phyloP scores from a whole-genome alignment of 2,888 invertebrate species.

The Noctua janthina region DNA sequence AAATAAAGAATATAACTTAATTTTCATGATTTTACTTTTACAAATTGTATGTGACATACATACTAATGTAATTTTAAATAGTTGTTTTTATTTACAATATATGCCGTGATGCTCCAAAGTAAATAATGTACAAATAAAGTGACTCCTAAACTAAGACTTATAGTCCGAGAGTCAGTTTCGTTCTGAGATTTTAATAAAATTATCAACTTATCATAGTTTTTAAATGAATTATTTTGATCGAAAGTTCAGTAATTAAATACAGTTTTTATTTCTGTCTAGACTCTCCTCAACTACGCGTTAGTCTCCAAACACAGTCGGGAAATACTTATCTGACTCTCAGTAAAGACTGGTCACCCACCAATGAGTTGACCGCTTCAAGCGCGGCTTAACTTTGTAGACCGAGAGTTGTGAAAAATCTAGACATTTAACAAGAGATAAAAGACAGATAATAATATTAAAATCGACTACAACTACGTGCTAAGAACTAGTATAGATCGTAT shows the following conservation, averaged over 20 bases:
- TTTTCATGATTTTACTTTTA: background rate
- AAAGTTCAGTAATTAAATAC: conserved; percentile 16
- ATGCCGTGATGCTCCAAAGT: conserved; percentile 21
- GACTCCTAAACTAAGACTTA: background rate
- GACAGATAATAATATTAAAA: conserved; percentile 29
- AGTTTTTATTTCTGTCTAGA: background rate
- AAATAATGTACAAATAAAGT: conserved; percentile 36
- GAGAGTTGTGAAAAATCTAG: background rate
- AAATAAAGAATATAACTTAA: conserved; percentile 13
- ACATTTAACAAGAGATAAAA: background rate
- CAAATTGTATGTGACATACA: background rate
- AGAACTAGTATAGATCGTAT: background rate
- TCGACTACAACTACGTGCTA: conserved; percentile 13
- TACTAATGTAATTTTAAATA: conserved; percentile 13
- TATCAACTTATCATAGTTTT: conserved; percentile 9
- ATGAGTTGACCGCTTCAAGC: background rate
- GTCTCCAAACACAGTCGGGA: too few relatives aligned
- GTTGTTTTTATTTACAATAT: conserved; percentile 38
- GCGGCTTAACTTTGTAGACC: background rate
- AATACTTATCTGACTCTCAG: background rate
- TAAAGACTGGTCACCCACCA: background rate
- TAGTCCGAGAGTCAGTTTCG: background rate
- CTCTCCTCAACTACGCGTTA: background rate
- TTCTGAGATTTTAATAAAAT: conserved; percentile 27
- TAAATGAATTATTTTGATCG: conserved; percentile 25